Evolutionary conservation across 2,113 vertebrate genomes (phyloP), one percentile per base, ranked within the genome.

Genomic region (Oreochromis spilurus): DNA sequence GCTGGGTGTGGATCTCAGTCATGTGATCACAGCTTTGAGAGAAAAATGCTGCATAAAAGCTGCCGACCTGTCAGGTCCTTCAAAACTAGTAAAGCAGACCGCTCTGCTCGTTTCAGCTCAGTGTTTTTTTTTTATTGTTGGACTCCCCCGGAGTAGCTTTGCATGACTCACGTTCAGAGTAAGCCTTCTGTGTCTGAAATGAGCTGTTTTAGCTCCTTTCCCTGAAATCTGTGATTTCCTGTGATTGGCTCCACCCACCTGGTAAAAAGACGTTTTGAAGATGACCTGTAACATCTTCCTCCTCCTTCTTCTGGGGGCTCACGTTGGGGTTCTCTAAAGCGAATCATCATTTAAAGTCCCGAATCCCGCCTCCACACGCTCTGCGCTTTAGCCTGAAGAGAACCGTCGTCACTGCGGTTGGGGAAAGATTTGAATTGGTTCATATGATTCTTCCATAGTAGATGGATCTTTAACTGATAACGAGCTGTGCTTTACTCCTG

Each of bases 401-500:
- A 57, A 16, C 13, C 43, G 43, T 45, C 12, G 3, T 45, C 43
- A 6, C 12, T 45, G 43, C 43, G 13, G 43, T 6, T 45, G 43
- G 43, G 43, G 43, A 45, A 5, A 29, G 4, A 26, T 16, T 58
- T 16, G 29, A 31, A 31, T 31, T 6, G 0, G 10, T 65, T 65
- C 31, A 19, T 11, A 34, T 7, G 31, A n/a, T 65, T 65, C 10
- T 38, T n/a, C 5, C 38, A 1, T 0, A 43, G n/a, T 1, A 9
- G 19, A 2, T 1, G 1, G 65, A 9, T 26, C 40, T 10, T 45
- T 6, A 26, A 43, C 67, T 45, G 13, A 9, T 24, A 21, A 43
- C 8, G 13, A 43, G n/a, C 2, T 1, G n/a, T 1, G 9, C 1
- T 0, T 40, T 67, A 24, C 29, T 36, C 58, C 9, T 38, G 11